Evolutionary conservation across 2,888 invertebrate genomes (phyloP).

Genomic region (Tenthredo scrophulariae): DNA sequence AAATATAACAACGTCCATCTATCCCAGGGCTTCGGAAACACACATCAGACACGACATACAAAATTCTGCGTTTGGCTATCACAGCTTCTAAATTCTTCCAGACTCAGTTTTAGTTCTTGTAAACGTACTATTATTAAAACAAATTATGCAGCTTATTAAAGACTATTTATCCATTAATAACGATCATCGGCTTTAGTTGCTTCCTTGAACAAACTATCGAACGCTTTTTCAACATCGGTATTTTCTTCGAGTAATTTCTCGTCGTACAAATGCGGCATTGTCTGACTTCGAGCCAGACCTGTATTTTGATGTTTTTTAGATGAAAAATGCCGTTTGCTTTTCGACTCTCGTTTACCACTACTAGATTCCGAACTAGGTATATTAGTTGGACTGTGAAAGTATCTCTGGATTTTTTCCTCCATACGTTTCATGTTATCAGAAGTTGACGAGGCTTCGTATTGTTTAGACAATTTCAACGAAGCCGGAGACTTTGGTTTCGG

Average conservation of each 20-base stretch:
- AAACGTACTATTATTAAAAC: constrained; percentile 51
- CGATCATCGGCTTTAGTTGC: constrained; percentile 70
- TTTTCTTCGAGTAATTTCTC: constrained; percentile 83
- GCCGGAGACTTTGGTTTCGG: constrained; percentile 88
- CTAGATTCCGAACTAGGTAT: constrained; percentile 65
- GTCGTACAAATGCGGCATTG: constrained; percentile 85
- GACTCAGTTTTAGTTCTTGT: constrained; percentile 53
- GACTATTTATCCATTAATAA: constrained; percentile 52
- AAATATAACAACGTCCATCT: constrained; percentile 68
- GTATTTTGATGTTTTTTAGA: constrained; percentile 67
- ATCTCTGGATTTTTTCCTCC: constrained; percentile 74
- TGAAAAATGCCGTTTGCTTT: constrained; percentile 63
- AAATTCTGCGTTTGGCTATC: constrained; percentile 59
- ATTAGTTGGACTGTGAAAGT: constrained; percentile 71
- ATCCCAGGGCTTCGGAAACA: constrained; percentile 68
- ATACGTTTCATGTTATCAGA: constrained; percentile 72
- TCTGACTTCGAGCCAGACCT: constrained; percentile 86
- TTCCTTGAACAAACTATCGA: constrained; percentile 89
- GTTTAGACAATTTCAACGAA: constrained; percentile 86
- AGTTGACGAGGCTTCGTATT: constrained; percentile 85
- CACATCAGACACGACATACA: constrained; percentile 72
- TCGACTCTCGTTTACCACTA: constrained; percentile 60
- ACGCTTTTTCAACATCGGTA: constrained; percentile 90
- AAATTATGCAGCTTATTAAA: constrained; percentile 51
- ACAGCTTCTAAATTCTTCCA: constrained; percentile 54